Evolutionary conservation across 2,888 invertebrate genomes (phyloP), one percentile per base, ranked within the genome.

Genomic region (Argyresthia goedartella): DNA sequence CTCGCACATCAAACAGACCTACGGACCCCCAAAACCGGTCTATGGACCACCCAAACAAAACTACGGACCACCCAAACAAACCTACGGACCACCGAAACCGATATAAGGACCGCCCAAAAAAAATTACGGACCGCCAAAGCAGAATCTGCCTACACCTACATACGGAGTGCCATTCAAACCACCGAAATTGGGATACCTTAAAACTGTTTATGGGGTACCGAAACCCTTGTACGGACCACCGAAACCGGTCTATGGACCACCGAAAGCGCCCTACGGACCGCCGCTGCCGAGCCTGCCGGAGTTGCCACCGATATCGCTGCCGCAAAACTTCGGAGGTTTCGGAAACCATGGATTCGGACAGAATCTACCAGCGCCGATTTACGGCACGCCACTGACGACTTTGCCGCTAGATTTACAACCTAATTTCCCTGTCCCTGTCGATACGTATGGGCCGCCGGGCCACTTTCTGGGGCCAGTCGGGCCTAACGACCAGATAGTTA

Each of bases 391-490:
- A 0, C 54, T 82, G 0, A 61, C 72, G 0, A 70, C 66, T 9
- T 52, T 81, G 1, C 79, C 77, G 1, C 52, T 59, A 0, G 76
- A 84, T 52, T 57, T 87, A n/a, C 81, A 81, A 55, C 86, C 85
- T 0, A 79, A 79, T 56, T 87, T 85, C 71, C 85, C 77, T 0
- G 58, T 87, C 0, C 84, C 81, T 0, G 59, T 69, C 9, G 87
- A 87, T 7, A 66, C 71, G 0, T 88, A 88, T 52, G 88, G 88
- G 0, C 87, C 88, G 0, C 88, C 88, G 0, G 87, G 86, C 0
- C 79, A 78, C 10, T 55, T 62, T 0, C 49, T 84, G 1, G 81
- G 82, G 0, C 79, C 81, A 0, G 61, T 78, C 0, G 82, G 81
- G 1, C 75, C 78, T 0, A 71, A 73, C 51, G 80, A 87, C 9